These are phyloP conservation scores for Pheosia tremula DNA, from an alignment of 2,888 invertebrate species.

Conservation along the genomic window DNA sequence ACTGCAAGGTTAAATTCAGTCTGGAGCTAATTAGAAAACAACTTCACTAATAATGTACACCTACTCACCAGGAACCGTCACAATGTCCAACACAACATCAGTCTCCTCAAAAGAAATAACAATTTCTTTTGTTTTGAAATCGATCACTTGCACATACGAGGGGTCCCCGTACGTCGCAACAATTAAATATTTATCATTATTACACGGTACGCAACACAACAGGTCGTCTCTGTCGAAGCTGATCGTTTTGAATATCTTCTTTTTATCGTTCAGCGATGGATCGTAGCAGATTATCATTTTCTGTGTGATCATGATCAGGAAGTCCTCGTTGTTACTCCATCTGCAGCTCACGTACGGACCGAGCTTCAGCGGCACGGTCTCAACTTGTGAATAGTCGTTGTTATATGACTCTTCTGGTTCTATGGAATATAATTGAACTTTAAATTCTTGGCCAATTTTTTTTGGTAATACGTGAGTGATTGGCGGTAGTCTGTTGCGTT, in stretches of 20 bases:
- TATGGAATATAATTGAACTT: constrained; percentile 24
- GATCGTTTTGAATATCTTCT: constrained; percentile 48
- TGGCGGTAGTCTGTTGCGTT: too few species aligned
- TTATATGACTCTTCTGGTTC: constrained; percentile 69
- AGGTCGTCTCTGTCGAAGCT: constrained; percentile 62
- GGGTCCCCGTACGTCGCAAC: constrained; percentile 53
- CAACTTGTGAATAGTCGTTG: constrained; percentile 59
- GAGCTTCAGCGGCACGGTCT: constrained; percentile 57
- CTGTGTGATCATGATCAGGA: constrained; percentile 66
- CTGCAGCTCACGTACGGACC: constrained; percentile 67
- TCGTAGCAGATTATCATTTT: constrained; percentile 67
- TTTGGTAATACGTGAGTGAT: too few species aligned
- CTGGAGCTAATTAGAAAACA: too few species aligned
- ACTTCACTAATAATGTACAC: too few species aligned
- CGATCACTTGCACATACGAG: constrained; percentile 59
- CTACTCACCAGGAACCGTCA: constrained; percentile 68
- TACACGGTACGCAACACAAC: constrained; percentile 64
- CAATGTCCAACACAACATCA: constrained; percentile 60
- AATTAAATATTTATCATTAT: constrained; percentile 64
- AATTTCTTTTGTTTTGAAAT: constrained; percentile 61
- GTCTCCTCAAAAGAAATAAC: constrained; percentile 62
- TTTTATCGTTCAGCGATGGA: constrained; percentile 49
- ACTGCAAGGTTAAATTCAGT: too few species aligned
- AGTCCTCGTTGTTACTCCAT: constrained; percentile 68
- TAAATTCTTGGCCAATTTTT: background rate